Base-by-base conservation (phyloP, 1,140 invertebrate species). In the Drosophila kikkawai region DNA sequence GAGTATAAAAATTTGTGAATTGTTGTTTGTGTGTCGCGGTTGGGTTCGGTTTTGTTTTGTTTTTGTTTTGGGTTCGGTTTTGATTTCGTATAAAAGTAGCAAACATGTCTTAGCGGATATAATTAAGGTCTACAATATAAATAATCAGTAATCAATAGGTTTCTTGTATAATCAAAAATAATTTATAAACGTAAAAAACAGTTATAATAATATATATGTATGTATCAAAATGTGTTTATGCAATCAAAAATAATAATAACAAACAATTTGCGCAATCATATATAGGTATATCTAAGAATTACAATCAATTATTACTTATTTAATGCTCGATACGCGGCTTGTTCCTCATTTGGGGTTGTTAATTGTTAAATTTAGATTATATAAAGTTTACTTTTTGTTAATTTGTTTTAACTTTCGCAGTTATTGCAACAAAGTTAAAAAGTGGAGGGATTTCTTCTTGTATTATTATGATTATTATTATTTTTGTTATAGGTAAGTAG, bases 101-200 rank as follows among this genome's bases (percentile, higher is more conserved):
- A 85, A 84, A 85, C 78, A 84, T 85, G 75, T 80, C 58, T 75
- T 80, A 74, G 69, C 42, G 59, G 69, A 58, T 80, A 37, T 77
- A 68, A 73, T 80, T 80, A 73, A 61, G 50, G 41, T 83, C 79
- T 82, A 64, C 63, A 55, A 77, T 85, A 84, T 85, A 84, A 84
- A 85, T 87, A 86, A 86, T 86, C 82, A 85, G 79, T 86, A 86
- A 86, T 87, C 84, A 88, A 88, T 88, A 87, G 51, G 48, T 87
- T 87, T 65, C 12, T 87, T 68, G 48, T 87, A 88, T 67, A 87
- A 84, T 88, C 80, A 87, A 87, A 83, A 86, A 86, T 86, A 86
- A 86, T 85, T 86, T 83, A 88, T 87, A 83, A 86, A 86, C 83
- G 86, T 86, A 86, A 86, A 85, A 86, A 87, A 86, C 84, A 86